Evolutionary conservation across 2,113 vertebrate genomes (phyloP).

Genomic region (Zosterops borbonicus): DNA sequence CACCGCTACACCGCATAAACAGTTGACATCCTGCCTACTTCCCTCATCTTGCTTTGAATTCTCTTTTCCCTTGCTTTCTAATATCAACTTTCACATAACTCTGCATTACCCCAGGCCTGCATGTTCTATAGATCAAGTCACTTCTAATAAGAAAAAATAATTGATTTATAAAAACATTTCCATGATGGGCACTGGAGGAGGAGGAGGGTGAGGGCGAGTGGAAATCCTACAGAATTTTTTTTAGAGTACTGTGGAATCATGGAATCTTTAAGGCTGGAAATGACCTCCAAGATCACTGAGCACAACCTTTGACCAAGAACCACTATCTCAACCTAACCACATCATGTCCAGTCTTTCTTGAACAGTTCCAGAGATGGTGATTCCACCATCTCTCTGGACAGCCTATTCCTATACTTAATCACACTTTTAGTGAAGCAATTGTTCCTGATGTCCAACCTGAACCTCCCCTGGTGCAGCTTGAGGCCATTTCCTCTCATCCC

Average conservation of each 20-base stretch:
- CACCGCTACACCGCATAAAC: neutral
- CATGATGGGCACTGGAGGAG: neutral
- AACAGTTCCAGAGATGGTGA: neutral
- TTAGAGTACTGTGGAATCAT: neutral
- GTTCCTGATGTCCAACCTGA: neutral
- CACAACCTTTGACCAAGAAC: neutral
- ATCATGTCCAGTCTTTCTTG: neutral
- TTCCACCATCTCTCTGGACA: neutral
- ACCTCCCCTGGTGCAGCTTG: neutral
- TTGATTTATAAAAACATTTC: constrained; percentile 56
- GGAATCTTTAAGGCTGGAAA: neutral
- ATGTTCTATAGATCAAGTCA: constrained; percentile 46
- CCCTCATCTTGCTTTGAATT: constrained; percentile 62
- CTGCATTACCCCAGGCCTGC: constrained; percentile 16
- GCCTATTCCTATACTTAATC: neutral
- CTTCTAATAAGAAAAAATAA: constrained; percentile 27
- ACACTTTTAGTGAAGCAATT: neutral
- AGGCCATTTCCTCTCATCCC: neutral
- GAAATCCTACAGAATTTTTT: neutral
- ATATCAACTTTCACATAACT: constrained; percentile 65
- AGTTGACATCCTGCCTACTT: constrained; percentile 50
- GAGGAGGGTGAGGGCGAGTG: neutral
- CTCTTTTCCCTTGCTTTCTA: constrained; percentile 24
- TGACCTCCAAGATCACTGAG: neutral
- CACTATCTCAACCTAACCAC: neutral